Conservation (phyloP, 2,113 vertebrate species). For the Scomber japonicus region DNA sequence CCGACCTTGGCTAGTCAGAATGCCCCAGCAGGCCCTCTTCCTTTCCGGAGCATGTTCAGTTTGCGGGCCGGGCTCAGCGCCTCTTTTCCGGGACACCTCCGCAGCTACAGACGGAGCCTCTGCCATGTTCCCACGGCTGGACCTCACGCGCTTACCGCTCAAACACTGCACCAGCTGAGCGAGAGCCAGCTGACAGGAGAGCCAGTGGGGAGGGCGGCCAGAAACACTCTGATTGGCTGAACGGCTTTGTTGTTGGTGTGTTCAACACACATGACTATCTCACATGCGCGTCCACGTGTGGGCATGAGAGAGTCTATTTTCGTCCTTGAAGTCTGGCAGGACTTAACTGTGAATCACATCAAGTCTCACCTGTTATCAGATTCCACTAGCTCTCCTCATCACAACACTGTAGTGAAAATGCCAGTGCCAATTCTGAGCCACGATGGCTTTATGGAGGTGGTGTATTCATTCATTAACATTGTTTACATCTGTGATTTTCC, state of each 20-base stretch:
- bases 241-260: constrained; percentile 75
- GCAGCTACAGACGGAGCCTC: constrained; percentile 67
- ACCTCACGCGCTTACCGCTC: constrained; percentile 37
- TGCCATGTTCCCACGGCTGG: constrained; percentile 76
- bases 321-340: neutral
- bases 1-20: constrained; percentile 98
- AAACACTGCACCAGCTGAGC: constrained; percentile 44
- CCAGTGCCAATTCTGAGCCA: no score
- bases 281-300: constrained; percentile 63
- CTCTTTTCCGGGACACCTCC: constrained; percentile 68
- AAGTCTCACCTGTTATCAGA: no score
- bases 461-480: no score
- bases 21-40: constrained; percentile 91
- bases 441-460: no score
- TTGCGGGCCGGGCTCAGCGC: constrained; percentile 57
- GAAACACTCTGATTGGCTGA: constrained; percentile 64
- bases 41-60: constrained; percentile 81
- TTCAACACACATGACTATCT: constrained; percentile 31
- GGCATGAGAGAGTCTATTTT: constrained; percentile 22
- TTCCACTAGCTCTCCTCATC: no score
- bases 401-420: no score
- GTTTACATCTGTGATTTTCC: no score
- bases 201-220: constrained; percentile 52
- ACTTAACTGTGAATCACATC: no score
- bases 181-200: neutral